A percentile compares a stretch with the other conserved stretches of the same genome.
These are phyloP conservation scores for Adoxophyes honmai DNA, from an alignment of 1,140 invertebrate species.

Conservation along the genomic window DNA sequence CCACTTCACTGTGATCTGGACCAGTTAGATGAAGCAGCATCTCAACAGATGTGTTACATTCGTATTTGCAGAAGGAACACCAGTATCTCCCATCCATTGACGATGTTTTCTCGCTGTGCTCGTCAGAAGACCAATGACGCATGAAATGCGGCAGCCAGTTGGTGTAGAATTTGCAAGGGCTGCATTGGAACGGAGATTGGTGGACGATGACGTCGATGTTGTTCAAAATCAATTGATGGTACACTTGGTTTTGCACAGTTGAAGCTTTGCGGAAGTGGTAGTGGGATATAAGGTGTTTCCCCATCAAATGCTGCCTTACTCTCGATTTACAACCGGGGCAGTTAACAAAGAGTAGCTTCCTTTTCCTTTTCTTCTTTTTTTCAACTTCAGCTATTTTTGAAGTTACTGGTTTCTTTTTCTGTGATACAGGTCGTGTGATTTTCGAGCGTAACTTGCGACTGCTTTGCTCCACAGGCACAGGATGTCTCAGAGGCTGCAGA, in stretches of 20 bases:
- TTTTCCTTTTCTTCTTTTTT: slow-evolving; percentile 72
- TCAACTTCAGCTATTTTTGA: slow-evolving; percentile 23
- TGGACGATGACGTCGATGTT: slow-evolving; percentile 87
- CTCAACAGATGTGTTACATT: slow-evolving; percentile 80
- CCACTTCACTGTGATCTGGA: slow-evolving; percentile 82
- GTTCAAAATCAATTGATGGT: slow-evolving; percentile 81
- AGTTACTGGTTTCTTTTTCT: slow-evolving; percentile 43
- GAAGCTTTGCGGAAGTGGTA: slow-evolving; percentile 86
- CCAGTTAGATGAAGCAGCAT: slow-evolving; percentile 85
- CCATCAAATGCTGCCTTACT: slow-evolving; percentile 83
- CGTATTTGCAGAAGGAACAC: slow-evolving; percentile 87
- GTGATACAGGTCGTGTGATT: slow-evolving; percentile 43
- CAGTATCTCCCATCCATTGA: slow-evolving; percentile 81
- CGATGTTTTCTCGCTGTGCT: slow-evolving; percentile 77
- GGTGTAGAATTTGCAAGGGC: slow-evolving; percentile 89
- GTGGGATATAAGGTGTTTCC: slow-evolving; percentile 90
- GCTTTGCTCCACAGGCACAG: slow-evolving; percentile 51
- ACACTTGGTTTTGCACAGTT: slow-evolving; percentile 71
- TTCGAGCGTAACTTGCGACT: slow-evolving; percentile 51
- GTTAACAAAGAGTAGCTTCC: slow-evolving; percentile 78
- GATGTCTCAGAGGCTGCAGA: slow-evolving; percentile 48
- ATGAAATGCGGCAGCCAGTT: slow-evolving; percentile 86
- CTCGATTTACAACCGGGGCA: slow-evolving; percentile 85
- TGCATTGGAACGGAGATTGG: slow-evolving; percentile 90
- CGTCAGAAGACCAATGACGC: slow-evolving; percentile 84